Conservation (phyloP, 2,888 invertebrate species). For the Scaptomyza reducta region DNA sequence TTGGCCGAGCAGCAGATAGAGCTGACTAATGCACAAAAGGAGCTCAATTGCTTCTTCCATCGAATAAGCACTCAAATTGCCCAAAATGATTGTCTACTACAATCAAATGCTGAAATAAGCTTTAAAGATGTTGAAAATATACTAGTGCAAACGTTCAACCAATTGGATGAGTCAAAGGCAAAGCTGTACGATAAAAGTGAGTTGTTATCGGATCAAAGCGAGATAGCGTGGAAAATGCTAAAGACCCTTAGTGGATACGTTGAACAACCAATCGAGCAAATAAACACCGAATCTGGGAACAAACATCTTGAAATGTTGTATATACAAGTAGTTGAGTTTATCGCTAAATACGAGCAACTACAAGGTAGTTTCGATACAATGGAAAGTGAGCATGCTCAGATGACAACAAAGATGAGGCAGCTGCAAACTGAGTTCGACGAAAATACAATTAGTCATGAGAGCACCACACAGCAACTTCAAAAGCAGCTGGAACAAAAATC, state of each 20-base stretch:
- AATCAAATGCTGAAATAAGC: neutral
- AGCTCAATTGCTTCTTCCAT: slow-evolving; percentile 7
- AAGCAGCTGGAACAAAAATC: neutral
- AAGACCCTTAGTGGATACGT: neutral
- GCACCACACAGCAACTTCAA: neutral
- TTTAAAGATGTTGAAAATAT: slow-evolving; percentile 59
- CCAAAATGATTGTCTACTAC: neutral
- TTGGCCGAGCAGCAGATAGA: neutral
- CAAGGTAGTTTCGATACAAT: neutral
- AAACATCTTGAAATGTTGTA: neutral
- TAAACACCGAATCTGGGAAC: neutral
- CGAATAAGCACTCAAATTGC: neutral
- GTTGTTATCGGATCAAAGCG: neutral
- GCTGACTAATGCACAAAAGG: neutral
- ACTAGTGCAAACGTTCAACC: slow-evolving; percentile 19
- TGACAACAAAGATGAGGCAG: neutral
- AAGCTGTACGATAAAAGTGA: neutral
- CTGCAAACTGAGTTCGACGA: neutral
- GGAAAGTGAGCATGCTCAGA: neutral
- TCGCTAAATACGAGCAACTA: neutral
- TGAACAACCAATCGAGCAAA: neutral
- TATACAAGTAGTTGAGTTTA: neutral
- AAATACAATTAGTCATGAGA: neutral
- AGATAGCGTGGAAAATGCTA: neutral
- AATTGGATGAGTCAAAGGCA: slow-evolving; percentile 16